Evolutionary conservation across 2,113 vertebrate species (phyloP), one percentile per base, ranked within the genome.

Genomic region (Dolichotis patagonum): DNA sequence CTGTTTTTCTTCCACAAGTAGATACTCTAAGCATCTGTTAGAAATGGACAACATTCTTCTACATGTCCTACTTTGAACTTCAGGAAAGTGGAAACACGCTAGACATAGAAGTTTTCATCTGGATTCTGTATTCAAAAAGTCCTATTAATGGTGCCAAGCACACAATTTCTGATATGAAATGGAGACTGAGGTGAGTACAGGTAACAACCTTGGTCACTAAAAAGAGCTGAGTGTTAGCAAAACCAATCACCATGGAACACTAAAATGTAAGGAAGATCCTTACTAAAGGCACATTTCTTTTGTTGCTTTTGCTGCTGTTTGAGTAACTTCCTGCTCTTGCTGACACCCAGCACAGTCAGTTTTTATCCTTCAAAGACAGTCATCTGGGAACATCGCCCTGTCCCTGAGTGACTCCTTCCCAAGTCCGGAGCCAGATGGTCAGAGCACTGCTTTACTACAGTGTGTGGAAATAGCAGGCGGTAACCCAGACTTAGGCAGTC

Each of bases 341-440:
- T 93, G 83, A 95, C 85, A 89, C 26, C 60, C 52, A 80, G 62
- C 16, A 73, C 73, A n/a, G 19, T n/a, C n/a, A 87, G 35, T 60
- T 56, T 93, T 94, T 95, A 92, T 86, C 95, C 71, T 96, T 96
- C 93, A 95, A 87, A 95, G 86, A 93, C 3, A 35, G 38, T 58
- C 56, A 77, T 95, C 94, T 97, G 96, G 84, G 90, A 96, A 87
- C 7, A 9, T 49, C 0, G 1, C 35, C 78, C 38, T 95, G 87
- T 26, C 94, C 87, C 46, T 1, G 30, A 67, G 63, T 91, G 90
- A 93, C 93, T 93, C 78, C 63, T 95, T 83, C 49, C 20, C 10
- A 17, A 0, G 82, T 78, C 52, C 52, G n/a, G 43, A 80, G 81
- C 67, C 92, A 95, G 93, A 63, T 81, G 92, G 54, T 83, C 85